phyloP scores from a whole-genome alignment of 2,888 invertebrate genomes.

The Criorhina ranunculi region DNA sequence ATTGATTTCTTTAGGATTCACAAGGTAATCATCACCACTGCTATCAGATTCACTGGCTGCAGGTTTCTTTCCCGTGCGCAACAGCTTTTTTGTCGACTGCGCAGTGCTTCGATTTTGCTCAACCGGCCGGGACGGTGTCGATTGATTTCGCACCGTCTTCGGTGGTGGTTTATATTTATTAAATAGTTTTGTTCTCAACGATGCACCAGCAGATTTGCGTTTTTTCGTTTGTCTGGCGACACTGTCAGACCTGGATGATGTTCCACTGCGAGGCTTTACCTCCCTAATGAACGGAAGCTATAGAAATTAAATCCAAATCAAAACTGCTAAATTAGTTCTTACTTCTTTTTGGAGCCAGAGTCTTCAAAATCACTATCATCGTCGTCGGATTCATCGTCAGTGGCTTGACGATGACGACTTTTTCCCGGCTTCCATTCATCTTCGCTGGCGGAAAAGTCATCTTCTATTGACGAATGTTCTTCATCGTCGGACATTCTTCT shows the following conservation, averaged over 20 bases:
- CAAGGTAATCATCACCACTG: constrained; percentile 86
- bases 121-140: constrained; percentile 76
- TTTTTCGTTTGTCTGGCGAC: constrained; percentile 55
- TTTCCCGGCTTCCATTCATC: constrained; percentile 83
- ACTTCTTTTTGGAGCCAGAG: constrained; percentile 46
- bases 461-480: constrained; percentile 80
- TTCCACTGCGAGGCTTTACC: not conserved
- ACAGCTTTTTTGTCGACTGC: constrained; percentile 14
- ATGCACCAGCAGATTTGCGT: constrained; percentile 66
- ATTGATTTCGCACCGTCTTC: constrained; percentile 77
- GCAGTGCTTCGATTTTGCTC: constrained; percentile 77
- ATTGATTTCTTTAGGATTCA: constrained; percentile 86
- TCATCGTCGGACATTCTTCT: constrained; percentile 82
- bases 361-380: constrained; percentile 83
- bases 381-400: constrained; percentile 82
- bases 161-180: constrained; percentile 83
- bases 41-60: constrained; percentile 79
- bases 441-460: constrained; percentile 84
- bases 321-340: not conserved
- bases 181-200: constrained; percentile 79
- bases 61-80: not conserved
- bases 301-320: not conserved
- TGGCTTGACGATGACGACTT: constrained; percentile 60
- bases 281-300: constrained; percentile 24
- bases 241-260: constrained; percentile 30